Evolutionary conservation across 92 coral and sea anemone species (phyloP).

Genomic region (Galaxea fascicularis): DNA sequence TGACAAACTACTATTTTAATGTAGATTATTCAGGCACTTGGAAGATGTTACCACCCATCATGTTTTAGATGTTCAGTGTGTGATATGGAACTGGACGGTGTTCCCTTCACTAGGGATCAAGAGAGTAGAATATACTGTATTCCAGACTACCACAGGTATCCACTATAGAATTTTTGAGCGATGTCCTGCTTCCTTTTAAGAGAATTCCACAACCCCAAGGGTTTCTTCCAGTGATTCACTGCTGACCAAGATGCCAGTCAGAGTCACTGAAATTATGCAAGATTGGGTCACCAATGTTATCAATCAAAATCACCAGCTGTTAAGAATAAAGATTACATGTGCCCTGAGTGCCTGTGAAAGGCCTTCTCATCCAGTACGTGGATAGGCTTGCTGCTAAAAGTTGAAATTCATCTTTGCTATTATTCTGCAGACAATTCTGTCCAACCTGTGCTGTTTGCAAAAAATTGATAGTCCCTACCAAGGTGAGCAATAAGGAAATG

Average conservation of each 20-base stretch:
- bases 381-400: too few species aligned
- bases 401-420: background rate
- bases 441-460: slow-evolving; percentile 83
- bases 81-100: slow-evolving; percentile 75
- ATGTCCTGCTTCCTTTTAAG: too few species aligned
- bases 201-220: too few species aligned
- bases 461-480: slow-evolving; percentile 68
- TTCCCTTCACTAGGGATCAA: slow-evolving; percentile 74
- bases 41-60: slow-evolving; percentile 78
- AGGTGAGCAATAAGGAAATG: slow-evolving; percentile 53
- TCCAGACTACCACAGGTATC: slow-evolving; percentile 84
- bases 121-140: slow-evolving; percentile 73
- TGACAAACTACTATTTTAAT: background rate
- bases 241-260: too few species aligned
- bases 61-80: slow-evolving; percentile 85
- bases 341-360: background rate
- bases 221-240: too few species aligned
- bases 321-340: background rate
- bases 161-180: background rate
- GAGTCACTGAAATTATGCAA: too few species aligned
- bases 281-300: too few species aligned
- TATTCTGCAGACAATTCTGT: slow-evolving; percentile 69
- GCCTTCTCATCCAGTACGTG: too few species aligned
- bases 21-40: slow-evolving; percentile 71
- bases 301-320: too few species aligned